phyloP scores from a whole-genome alignment of 2,888 invertebrate genomes.

The Baronia brevicornis region DNA sequence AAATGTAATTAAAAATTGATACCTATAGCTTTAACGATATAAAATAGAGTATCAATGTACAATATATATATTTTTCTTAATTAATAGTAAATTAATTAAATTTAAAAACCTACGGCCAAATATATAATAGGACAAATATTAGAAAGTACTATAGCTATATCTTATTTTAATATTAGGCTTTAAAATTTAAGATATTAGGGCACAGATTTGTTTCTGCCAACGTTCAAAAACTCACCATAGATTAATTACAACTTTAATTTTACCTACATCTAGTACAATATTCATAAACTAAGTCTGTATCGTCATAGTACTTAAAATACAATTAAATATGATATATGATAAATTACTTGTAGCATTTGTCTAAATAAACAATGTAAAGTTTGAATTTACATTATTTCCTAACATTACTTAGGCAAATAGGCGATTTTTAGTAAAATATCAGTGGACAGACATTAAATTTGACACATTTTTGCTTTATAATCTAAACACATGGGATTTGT shows the following conservation, averaged over 20 bases:
- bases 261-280: constrained; percentile 27
- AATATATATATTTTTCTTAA: constrained; percentile 38
- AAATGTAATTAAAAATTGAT: constrained; percentile 59
- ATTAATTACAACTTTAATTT: constrained; percentile 39
- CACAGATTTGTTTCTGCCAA: constrained; percentile 23
- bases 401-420: constrained; percentile 13
- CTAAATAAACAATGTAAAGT: constrained; percentile 64
- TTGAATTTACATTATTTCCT: constrained; percentile 18
- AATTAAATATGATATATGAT: constrained; percentile 42
- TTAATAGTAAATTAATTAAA: constrained; percentile 40
- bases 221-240: constrained; percentile 36
- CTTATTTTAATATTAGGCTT: constrained; percentile 39
- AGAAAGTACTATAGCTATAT: constrained; percentile 34
- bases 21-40: constrained; percentile 48
- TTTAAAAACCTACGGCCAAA: constrained; percentile 34
- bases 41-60: constrained; percentile 59
- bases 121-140: constrained; percentile 27
- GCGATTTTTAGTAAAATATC: constrained; percentile 15
- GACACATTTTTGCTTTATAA: constrained; percentile 11
- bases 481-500: too few relatives aligned
- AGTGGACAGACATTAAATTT: constrained; percentile 27
- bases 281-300: not conserved
- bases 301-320: constrained; percentile 5
- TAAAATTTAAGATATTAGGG: constrained; percentile 55
- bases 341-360: constrained; percentile 55